Conservation (phyloP, 2,113 vertebrate species). For the Phrynosoma platyrhinos region DNA sequence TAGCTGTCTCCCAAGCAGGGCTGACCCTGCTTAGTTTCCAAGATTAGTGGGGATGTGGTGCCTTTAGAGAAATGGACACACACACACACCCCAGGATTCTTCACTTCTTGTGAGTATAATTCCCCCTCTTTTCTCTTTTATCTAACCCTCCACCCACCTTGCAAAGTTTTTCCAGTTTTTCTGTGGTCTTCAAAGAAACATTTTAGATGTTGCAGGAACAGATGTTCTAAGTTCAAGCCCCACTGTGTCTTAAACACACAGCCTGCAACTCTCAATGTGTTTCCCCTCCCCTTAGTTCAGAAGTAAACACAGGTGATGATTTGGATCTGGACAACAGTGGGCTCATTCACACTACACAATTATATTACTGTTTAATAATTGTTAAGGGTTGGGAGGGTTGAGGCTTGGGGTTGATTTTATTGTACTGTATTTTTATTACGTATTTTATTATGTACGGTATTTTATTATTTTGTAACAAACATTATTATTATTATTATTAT, state of each 20-base stretch:
- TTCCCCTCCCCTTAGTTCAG: neutral
- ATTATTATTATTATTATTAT: no score
- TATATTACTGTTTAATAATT: no score
- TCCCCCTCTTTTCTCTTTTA: neutral
- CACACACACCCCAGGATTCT: neutral
- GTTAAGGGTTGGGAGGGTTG: no score
- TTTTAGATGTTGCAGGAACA: neutral
- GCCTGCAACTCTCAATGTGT: neutral
- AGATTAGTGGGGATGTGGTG: no score
- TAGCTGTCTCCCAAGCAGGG: no score
- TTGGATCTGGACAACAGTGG: neutral
- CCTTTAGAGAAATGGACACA: neutral
- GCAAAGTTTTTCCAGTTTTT: neutral
- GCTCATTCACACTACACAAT: no score
- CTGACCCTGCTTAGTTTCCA: no score
- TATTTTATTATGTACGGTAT: no score
- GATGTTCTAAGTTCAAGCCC: neutral
- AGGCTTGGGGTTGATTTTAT: no score
- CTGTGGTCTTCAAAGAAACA: neutral
- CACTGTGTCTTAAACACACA: neutral
- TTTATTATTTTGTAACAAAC: no score
- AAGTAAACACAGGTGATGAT: neutral
- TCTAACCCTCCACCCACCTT: no score
- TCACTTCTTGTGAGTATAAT: neutral
- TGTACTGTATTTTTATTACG: no score